Base-by-base conservation (phyloP, 2,113 vertebrate species). In the Ciconia boyciana region DNA sequence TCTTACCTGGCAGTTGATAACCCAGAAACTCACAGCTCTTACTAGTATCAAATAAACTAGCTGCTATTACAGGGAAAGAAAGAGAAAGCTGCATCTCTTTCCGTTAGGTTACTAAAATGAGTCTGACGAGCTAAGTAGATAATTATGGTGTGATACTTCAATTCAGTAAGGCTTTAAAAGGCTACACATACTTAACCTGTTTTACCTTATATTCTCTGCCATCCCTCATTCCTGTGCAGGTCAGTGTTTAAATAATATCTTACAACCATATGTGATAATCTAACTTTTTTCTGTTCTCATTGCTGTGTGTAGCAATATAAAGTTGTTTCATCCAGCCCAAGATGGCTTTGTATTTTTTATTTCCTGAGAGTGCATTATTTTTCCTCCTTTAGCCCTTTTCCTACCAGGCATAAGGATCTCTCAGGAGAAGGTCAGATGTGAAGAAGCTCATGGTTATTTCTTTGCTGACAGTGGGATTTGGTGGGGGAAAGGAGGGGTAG, bases 401-500 rank as follows among this genome's bases (percentile, higher is more conserved):
- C 34, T 51, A 39, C 1, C 4, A 32, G 10, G 5, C 44, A 28
- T 48, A 74, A 64, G 44, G 25, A 46, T 58, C 58, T 86, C 34
- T 19, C 7, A 61, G 48, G 22, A 55, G 29, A 76, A 72, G 19
- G 11, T 62, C 34, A 62, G 11, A 48, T 28, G 10, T 21, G 58
- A 65, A 85, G 57, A 44, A 83, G 29, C 5, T 86, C 26, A 20
- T 36, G 11, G 49, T 62, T 83, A 55, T 85, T 80, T 88, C 58
- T 88, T 83, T 86, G 22, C 41, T 69, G 22, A 51, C 31, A 65
- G 34, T 13, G 28, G 43, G 26, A 49, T 76, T 41, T 68, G 16
- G 22, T 55, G 31, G 7, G 15, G 3, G 6, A 3, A 54, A 16
- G 4, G 6, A 57, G 7, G 6, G 2, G 1, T 32, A 17, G 41